phyloP scores from a whole-genome alignment of 2,888 invertebrate species.

The Acholoe squamosa region DNA sequence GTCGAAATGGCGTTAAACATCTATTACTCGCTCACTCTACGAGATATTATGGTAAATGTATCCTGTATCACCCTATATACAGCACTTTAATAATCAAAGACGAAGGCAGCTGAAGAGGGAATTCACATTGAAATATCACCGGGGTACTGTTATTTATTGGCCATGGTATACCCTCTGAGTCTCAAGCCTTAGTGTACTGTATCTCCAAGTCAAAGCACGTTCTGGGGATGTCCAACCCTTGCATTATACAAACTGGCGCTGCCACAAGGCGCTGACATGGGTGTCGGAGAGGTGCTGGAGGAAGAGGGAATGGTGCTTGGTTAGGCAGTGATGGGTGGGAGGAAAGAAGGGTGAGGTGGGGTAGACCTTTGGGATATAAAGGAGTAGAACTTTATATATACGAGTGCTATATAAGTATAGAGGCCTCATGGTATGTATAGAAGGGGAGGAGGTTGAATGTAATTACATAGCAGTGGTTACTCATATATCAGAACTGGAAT shows the following conservation, averaged over 20 bases:
- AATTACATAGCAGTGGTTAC: no score
- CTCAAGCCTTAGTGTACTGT: not conserved
- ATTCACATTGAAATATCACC: not conserved
- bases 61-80: no score
- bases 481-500: no score
- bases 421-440: not conserved
- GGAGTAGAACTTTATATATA: no score
- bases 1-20: no score
- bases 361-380: no score
- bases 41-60: no score
- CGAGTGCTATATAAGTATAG: no score
- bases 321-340: no score
- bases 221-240: no score
- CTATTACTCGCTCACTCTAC: no score
- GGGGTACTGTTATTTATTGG: constrained; percentile 1
- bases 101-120: not conserved
- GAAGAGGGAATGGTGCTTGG: not conserved
- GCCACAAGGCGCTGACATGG: not conserved
- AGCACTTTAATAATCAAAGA: not conserved
- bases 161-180: not conserved
- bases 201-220: not conserved
- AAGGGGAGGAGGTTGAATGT: no score
- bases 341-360: not conserved
- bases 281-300: not conserved
- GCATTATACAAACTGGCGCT: not conserved